Evolutionary conservation across 2,888 invertebrate species (phyloP), one percentile per base, ranked within the genome.

Genomic region (Linnaemya tessellans): DNA sequence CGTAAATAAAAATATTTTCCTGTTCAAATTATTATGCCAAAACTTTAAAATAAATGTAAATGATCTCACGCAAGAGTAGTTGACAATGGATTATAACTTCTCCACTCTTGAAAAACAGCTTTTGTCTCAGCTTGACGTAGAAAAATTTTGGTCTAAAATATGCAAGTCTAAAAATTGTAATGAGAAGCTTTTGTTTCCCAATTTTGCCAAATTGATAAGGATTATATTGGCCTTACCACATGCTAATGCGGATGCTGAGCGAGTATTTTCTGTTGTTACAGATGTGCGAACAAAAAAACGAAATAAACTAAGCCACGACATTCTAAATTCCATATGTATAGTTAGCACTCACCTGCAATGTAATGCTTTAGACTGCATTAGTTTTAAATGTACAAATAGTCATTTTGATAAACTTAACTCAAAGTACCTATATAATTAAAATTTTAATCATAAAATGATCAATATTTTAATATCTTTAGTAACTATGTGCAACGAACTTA

Each of bases 191-290:
- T 13, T 60, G 8, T 35, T 60, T 60, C 35, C 60, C 15, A 58
- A 58, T 30, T 30, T 22, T n/a, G n/a, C 46, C 0, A 81, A 81
- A 81, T 30, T 75, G 13, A 5, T 60, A 20, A 65, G 43, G 35
- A 67, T 60, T 60, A 3, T 60, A 46, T 65, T 68, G 18, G 38
- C 49, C 30, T 64, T 81, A 58, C 75, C 82, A 20, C 87, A 84
- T 71, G 70, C 77, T 71, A 86, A n/a, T n/a, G 70, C 56, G n/a
- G 70, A 56, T 22, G 25, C 70, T 22, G 56, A 70, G n/a, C 38
- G 70, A 43, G 77, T 87, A 73, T 86, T 86, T 84, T 87, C 86
- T 11, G 64, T 84, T 11, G 75, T 87, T 13, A 82, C 81, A 13
- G 84, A 87, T 22, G 67, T 82, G 4, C 51, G 67, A n/a, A n/a